These are phyloP conservation scores for Parascotia fuliginaria DNA, from an alignment of 2,888 invertebrate genomes.

Conservation along the genomic window DNA sequence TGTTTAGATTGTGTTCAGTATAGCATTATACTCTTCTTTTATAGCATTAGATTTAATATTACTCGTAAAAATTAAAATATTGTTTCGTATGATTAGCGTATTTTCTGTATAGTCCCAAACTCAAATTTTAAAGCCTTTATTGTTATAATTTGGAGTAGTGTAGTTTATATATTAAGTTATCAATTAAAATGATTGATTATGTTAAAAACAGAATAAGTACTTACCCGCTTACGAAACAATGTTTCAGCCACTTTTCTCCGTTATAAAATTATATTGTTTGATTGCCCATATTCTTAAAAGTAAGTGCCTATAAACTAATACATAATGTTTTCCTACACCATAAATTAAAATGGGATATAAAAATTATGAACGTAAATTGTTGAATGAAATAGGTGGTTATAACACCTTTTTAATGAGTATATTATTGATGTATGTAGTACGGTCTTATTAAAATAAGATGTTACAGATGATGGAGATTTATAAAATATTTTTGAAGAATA, in stretches of 20 bases:
- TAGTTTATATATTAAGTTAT: background rate
- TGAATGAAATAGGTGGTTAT: background rate
- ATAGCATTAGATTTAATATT: too few species aligned
- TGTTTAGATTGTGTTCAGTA: too few species aligned
- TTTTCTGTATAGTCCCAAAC: too few species aligned
- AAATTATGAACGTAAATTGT: background rate
- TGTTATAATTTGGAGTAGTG: background rate
- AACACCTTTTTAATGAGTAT: background rate
- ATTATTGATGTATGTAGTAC: too few species aligned
- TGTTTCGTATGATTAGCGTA: too few species aligned
- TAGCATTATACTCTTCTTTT: too few species aligned
- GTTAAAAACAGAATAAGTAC: background rate
- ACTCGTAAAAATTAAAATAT: too few species aligned
- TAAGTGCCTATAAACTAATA: constrained; percentile 3
- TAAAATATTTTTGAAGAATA: too few species aligned
- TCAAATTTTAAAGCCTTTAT: background rate
- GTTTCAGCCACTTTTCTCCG: background rate
- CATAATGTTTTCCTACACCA: background rate
- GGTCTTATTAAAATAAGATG: too few species aligned
- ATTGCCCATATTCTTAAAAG: background rate
- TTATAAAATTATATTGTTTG: constrained; percentile 7
- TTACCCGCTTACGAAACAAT: constrained; percentile 1
- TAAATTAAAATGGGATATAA: constrained; percentile 2
- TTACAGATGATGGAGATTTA: too few species aligned
- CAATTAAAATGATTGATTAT: background rate